Percentiles rank a stretch among this genome's conserved stretches.
Evolutionary conservation across 64 coral and sea anemone species (phyloP).

Genomic region (Catalaphyllia jardinei): DNA sequence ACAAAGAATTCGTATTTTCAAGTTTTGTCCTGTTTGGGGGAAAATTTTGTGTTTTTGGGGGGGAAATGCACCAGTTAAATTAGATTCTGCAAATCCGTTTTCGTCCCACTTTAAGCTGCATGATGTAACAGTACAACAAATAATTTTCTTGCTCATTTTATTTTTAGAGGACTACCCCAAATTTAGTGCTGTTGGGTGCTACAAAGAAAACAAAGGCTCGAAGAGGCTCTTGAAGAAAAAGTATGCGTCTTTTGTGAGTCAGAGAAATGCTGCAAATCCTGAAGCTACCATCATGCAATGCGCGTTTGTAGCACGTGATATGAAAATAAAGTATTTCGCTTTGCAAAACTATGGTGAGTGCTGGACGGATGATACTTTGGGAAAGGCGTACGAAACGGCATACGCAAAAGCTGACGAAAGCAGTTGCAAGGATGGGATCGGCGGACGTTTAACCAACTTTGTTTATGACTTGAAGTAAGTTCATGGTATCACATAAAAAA

Average conservation of each 20-base stretch:
- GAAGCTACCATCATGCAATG: not conserved
- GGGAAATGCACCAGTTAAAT: too few relatives aligned
- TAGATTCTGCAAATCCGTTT: too few relatives aligned
- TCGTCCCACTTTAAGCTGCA: too few relatives aligned
- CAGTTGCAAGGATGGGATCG: not conserved
- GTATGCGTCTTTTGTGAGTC: not conserved
- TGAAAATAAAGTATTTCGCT: not conserved
- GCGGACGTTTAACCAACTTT: not conserved
- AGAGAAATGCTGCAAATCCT: not conserved
- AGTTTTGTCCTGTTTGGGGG: too few relatives aligned
- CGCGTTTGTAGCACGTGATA: not conserved
- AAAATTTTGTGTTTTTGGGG: too few relatives aligned
- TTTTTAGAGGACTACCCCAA: not conserved
- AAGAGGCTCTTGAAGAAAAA: not conserved
- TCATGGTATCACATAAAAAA: not conserved
- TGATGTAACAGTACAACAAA: too few relatives aligned
- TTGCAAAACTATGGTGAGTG: not conserved
- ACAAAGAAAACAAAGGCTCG: not conserved
- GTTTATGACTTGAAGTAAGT: not conserved
- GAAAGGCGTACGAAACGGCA: not conserved
- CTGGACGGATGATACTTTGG: not conserved
- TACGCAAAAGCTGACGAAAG: not conserved
- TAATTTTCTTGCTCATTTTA: not conserved
- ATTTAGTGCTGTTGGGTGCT: not conserved
- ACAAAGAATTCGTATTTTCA: too few relatives aligned